Conservation (phyloP, 2,797 vertebrate genomes). For the Helarctos malayanus region DNA sequence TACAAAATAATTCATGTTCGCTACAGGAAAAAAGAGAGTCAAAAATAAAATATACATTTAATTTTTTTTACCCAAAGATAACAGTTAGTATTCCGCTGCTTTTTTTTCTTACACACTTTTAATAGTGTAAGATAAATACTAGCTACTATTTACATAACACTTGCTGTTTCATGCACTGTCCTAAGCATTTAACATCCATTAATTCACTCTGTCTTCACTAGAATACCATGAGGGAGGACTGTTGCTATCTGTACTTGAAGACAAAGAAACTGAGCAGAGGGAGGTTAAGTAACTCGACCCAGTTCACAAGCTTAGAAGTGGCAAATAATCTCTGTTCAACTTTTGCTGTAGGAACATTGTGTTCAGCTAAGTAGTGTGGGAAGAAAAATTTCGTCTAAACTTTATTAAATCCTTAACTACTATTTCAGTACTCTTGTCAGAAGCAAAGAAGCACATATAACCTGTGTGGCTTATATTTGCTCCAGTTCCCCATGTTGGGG, state of each 20-base stretch:
- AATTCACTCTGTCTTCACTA: constrained; percentile 14
- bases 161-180: neutral
- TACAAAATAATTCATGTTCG: constrained; percentile 18
- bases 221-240: neutral
- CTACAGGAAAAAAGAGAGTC: neutral
- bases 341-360: constrained; percentile 61
- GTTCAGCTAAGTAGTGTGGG: constrained; percentile 70
- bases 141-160: neutral
- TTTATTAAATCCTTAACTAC: constrained; percentile 67
- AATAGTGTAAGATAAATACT: neutral
- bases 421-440: neutral
- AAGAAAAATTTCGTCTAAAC: constrained; percentile 59
- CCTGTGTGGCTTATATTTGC: neutral
- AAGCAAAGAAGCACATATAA: neutral
- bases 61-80: neutral
- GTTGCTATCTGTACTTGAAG: constrained; percentile 10
- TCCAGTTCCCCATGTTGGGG: neutral
- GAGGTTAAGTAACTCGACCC: constrained; percentile 70
- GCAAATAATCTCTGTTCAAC: constrained; percentile 50
- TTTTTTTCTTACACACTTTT: neutral
- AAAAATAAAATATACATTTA: constrained; percentile 30
- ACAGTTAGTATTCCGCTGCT: neutral
- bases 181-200: constrained; percentile 44
- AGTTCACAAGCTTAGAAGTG: constrained; percentile 59
- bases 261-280: constrained; percentile 62